Percentiles rank a stretch among this genome's conserved stretches.
phyloP scores from a whole-genome alignment of 2,888 invertebrate species.

The Perizoma flavofasciatum region DNA sequence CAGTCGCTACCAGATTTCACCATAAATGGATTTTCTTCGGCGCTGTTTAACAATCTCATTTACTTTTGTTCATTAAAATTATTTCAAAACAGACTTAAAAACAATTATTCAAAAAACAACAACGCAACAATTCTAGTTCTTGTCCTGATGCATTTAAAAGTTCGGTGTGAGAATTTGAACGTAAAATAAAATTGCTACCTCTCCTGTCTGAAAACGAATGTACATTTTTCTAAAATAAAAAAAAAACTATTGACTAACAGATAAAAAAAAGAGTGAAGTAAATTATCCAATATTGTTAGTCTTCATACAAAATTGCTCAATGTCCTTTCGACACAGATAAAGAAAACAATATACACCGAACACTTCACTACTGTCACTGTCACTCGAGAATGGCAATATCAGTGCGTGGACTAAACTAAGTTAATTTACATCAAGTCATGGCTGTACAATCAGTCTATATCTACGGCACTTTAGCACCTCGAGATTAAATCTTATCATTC shows the following conservation, averaged over 20 bases:
- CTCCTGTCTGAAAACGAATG: not conserved
- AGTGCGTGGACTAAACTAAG: slow-evolving; percentile 46
- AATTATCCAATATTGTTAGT: no score
- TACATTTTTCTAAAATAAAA: slow-evolving; percentile 4
- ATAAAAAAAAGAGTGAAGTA: no score
- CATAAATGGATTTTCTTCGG: slow-evolving; percentile 2
- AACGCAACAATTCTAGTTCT: slow-evolving; percentile 69
- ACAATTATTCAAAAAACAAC: slow-evolving; percentile 75
- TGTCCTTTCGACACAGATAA: not conserved
- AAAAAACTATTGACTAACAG: not conserved
- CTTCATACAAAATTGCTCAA: not conserved
- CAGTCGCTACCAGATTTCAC: slow-evolving; percentile 34
- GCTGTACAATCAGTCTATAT: slow-evolving; percentile 79
- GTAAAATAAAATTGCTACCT: not conserved
- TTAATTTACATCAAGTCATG: slow-evolving; percentile 70
- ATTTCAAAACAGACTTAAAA: slow-evolving; percentile 68
- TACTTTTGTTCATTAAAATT: slow-evolving; percentile 61
- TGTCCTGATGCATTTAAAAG: slow-evolving; percentile 47
- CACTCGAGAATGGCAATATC: slow-evolving; percentile 56
- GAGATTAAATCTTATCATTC: slow-evolving; percentile 52
- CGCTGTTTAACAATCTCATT: slow-evolving; percentile 70
- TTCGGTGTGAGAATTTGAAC: slow-evolving; percentile 41
- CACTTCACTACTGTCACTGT: slow-evolving; percentile 17
- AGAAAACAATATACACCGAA: slow-evolving; percentile 27
- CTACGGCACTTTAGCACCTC: slow-evolving; percentile 69